Percentiles rank a stretch among this genome's conserved stretches.
These are phyloP conservation scores for Steinernema hermaphroditum DNA, from an alignment of 2,888 invertebrate species.

Conservation along the genomic window DNA sequence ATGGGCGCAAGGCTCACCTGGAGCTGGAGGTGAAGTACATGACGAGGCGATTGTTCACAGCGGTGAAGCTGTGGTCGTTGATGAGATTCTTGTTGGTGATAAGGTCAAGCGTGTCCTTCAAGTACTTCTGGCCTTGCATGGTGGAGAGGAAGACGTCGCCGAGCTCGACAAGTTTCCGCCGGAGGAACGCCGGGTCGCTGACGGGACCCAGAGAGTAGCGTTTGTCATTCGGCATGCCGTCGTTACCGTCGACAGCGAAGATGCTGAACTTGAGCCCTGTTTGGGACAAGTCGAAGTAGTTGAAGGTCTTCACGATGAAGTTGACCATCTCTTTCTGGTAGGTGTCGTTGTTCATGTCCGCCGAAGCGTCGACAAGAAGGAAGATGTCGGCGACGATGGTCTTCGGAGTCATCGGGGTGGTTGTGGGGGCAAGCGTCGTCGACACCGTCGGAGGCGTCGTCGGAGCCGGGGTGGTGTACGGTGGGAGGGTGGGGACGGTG, in stretches of 20 bases:
- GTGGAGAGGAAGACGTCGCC: not conserved
- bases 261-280: not conserved
- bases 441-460: not conserved
- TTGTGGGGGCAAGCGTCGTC: not conserved
- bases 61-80: not conserved
- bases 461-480: not conserved
- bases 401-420: not conserved
- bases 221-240: not conserved
- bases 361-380: not conserved
- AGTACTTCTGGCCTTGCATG: not conserved
- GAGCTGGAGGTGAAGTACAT: constrained; percentile 12
- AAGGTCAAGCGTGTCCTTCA: constrained; percentile 10
- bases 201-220: constrained; percentile 6
- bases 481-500: not conserved
- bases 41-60: not conserved
- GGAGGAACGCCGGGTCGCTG: not conserved
- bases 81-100: not conserved
- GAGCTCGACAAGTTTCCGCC: not conserved
- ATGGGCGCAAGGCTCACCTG: too few species aligned
- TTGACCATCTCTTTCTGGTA: constrained; percentile 4
- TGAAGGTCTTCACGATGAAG: not conserved
- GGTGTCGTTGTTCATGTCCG: constrained; percentile 15
- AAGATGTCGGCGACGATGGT: not conserved
- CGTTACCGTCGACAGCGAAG: constrained; percentile 9
- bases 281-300: constrained; percentile 2